Base-by-base conservation (phyloP, 2,797 vertebrate genomes). In the Lophura swinhoii region DNA sequence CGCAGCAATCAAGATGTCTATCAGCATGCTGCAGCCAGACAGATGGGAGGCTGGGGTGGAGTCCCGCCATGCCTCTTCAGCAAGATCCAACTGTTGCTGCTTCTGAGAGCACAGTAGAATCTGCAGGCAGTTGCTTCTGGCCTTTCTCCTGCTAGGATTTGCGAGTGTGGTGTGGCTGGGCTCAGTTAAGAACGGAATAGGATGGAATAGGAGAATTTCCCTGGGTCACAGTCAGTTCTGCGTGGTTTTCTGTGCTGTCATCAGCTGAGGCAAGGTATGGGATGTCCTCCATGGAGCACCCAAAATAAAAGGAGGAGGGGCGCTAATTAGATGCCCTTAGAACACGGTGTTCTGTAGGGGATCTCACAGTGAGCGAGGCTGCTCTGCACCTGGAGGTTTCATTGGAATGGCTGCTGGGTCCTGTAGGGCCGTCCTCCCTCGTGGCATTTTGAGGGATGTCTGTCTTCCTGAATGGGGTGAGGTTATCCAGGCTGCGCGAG, bases 61-160 rank as follows among this genome's bases (percentile, higher is more conserved):
- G 93, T 60, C 49, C 75, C 10, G 3, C 75, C 66, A 13, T 21
- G 59, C 70, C 63, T 81, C 82, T 89, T 74, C 91, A 63, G 26
- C 44, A 59, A 58, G 84, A 90, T 79, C 84, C 92, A 84, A 74
- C 87, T 90, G 87, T 93, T 88, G 87, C 91, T 84, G 12, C 79
- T 92, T 56, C 56, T 2, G 1, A 88, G 72, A 83, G 72, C 48
- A 39, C 53, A 90, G 66, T 71, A 70, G 56, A 91, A 69, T 59
- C 73, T 1, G 3, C 69, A 67, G 80, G 71, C 73, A 75, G 79
- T 62, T 75, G 60, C 66, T 69, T 62, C 74, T 91, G 89, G 74
- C 80, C 26, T 76, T 76, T 43, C 23, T 95, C 28, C 70, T 60
- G 0, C 33, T 55, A 28, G 56, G 77, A 58, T 43, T 41, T 84